Evolutionary conservation across 2,888 invertebrate species (phyloP).

Genomic region (Pycnomerus fuliginosus): DNA sequence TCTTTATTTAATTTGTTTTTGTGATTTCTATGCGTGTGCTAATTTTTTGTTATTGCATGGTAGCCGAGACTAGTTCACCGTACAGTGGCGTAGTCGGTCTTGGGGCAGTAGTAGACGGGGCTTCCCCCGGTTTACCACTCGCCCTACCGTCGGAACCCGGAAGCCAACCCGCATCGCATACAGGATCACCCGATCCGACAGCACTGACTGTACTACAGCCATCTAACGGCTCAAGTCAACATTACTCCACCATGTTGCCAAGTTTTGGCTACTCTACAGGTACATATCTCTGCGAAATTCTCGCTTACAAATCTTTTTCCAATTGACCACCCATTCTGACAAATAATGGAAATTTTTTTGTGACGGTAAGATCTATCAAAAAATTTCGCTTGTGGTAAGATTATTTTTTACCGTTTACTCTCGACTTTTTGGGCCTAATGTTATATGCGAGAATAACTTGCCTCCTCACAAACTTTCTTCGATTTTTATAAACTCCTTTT

Average conservation of each 20-base stretch:
- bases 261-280: slow-evolving; percentile 72
- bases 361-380: too few species aligned
- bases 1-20: slow-evolving; percentile 26
- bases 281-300: slow-evolving; percentile 25
- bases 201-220: slow-evolving; percentile 61
- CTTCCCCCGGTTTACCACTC: slow-evolving; percentile 56
- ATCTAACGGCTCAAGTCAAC: slow-evolving; percentile 57
- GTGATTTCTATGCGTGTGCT: slow-evolving; percentile 41
- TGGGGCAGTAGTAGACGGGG: slow-evolving; percentile 51
- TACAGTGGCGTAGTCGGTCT: slow-evolving; percentile 53
- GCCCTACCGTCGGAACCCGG: slow-evolving; percentile 51
- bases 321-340: too few species aligned
- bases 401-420: too few species aligned
- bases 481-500: too few species aligned
- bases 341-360: too few species aligned
- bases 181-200: slow-evolving; percentile 55
- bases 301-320: too few species aligned
- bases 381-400: too few species aligned
- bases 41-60: slow-evolving; percentile 42
- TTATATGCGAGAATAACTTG: too few species aligned
- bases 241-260: slow-evolving; percentile 65
- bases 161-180: slow-evolving; percentile 54
- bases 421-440: too few species aligned
- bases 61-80: slow-evolving; percentile 53
- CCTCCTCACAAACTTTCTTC: too few species aligned